phyloP scores from a whole-genome alignment of 1,140 invertebrate species.

The Papilio polytes region DNA sequence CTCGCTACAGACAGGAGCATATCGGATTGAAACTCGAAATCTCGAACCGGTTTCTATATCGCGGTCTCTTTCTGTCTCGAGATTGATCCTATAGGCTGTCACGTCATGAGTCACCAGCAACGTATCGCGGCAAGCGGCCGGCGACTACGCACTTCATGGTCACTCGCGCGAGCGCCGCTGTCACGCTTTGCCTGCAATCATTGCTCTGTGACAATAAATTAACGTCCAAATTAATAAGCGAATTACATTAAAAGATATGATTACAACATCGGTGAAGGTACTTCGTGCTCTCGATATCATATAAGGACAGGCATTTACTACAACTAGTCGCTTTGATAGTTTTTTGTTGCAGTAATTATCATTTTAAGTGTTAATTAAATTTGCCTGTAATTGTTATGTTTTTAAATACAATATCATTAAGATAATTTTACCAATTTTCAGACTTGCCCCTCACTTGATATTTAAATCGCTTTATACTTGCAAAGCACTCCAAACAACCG shows the following conservation, averaged over 20 bases:
- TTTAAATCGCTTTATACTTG: neutral
- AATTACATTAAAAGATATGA: conserved; percentile 55
- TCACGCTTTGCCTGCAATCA: conserved; percentile 79
- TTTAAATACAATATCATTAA: neutral
- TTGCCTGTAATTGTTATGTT: neutral
- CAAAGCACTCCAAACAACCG: neutral
- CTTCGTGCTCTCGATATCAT: neutral
- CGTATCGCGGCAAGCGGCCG: conserved; percentile 67
- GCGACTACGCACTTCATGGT: conserved; percentile 81
- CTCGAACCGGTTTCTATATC: conserved; percentile 76
- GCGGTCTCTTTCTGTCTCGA: conserved; percentile 58
- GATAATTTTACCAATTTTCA: neutral
- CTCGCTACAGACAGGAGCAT: conserved; percentile 79
- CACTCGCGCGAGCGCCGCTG: conserved; percentile 76
- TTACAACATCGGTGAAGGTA: conserved; percentile 34
- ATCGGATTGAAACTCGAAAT: conserved; percentile 83
- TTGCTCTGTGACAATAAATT: conserved; percentile 79
- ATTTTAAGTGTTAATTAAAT: neutral
- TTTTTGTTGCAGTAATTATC: conserved; percentile 6
- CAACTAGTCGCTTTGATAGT: conserved; percentile 8
- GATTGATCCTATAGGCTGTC: conserved; percentile 57
- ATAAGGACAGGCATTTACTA: conserved; percentile 27
- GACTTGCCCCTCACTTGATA: neutral
- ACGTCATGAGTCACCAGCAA: conserved; percentile 78
- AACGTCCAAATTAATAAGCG: conserved; percentile 75